Conservation (phyloP, 2,113 vertebrate species). For the Phocoena phocoena region DNA sequence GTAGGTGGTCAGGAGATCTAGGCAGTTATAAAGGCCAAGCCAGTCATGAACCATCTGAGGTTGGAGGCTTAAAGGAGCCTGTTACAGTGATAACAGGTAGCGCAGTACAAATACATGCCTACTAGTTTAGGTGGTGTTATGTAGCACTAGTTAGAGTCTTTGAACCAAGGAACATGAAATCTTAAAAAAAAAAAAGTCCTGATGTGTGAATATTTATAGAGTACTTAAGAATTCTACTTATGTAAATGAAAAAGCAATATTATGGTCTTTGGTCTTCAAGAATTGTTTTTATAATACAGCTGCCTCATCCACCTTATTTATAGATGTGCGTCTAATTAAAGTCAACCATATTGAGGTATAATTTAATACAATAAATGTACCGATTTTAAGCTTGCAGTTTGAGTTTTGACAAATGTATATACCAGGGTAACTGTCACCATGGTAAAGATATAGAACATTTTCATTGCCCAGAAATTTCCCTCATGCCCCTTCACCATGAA, state of each 20-base stretch:
- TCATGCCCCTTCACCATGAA: neutral
- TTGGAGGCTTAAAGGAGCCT: neutral
- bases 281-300: neutral
- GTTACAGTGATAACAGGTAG: neutral
- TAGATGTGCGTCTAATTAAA: neutral
- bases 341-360: neutral
- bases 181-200: neutral
- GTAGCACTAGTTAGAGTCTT: neutral
- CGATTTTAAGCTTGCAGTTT: neutral
- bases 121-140: neutral
- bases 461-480: neutral
- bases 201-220: neutral
- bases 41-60: neutral
- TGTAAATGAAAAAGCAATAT: neutral
- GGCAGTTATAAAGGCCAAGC: neutral
- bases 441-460: neutral
- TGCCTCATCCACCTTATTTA: neutral
- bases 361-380: neutral
- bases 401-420: neutral
- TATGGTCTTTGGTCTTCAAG: neutral
- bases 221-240: neutral
- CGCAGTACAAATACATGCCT: accelerated
- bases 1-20: neutral
- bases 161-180: neutral
- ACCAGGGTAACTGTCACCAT: neutral